Conservation (phyloP, 2,888 invertebrate species). For the Drosophila pseudotakahashii region DNA sequence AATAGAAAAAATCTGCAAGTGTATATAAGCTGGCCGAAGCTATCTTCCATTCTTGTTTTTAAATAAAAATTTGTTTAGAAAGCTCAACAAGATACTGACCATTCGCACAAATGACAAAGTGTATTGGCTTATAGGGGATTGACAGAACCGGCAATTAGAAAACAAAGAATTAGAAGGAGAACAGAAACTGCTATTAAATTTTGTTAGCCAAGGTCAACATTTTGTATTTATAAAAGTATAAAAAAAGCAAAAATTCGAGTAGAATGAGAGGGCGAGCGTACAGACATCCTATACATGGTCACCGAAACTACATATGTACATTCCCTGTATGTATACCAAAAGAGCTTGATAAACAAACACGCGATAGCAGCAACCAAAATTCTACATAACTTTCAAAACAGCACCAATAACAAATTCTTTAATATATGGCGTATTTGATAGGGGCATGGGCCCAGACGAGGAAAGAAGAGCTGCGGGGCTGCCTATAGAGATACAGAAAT, state of each 20-base stretch:
- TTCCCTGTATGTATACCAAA: conserved; percentile 12
- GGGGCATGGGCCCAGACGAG: neutral
- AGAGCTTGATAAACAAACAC: conserved; percentile 49
- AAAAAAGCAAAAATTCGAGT: too few relatives aligned
- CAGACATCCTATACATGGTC: conserved; percentile 6
- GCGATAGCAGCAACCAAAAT: conserved; percentile 25
- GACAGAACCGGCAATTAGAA: neutral
- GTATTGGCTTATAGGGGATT: neutral
- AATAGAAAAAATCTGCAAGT: too few relatives aligned
- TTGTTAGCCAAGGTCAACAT: conserved; percentile 77
- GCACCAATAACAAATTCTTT: conserved; percentile 26
- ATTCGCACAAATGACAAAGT: too few relatives aligned
- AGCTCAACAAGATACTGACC: too few relatives aligned
- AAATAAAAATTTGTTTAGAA: too few relatives aligned
- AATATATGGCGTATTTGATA: conserved; percentile 63
- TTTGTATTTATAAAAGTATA: conserved; percentile 2
- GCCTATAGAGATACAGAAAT: conserved; percentile 24
- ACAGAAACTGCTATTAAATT: conserved; percentile 17
- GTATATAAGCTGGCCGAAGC: too few relatives aligned
- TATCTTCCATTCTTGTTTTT: too few relatives aligned
- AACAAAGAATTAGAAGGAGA: neutral
- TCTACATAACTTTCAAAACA: conserved; percentile 38
- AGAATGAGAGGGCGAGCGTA: neutral
- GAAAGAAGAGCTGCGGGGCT: neutral
- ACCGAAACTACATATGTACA: neutral